Percentiles rank a stretch among this genome's conserved stretches.
phyloP scores from a whole-genome alignment of 92 coral and sea anemone species.

The Siderastrea siderea region DNA sequence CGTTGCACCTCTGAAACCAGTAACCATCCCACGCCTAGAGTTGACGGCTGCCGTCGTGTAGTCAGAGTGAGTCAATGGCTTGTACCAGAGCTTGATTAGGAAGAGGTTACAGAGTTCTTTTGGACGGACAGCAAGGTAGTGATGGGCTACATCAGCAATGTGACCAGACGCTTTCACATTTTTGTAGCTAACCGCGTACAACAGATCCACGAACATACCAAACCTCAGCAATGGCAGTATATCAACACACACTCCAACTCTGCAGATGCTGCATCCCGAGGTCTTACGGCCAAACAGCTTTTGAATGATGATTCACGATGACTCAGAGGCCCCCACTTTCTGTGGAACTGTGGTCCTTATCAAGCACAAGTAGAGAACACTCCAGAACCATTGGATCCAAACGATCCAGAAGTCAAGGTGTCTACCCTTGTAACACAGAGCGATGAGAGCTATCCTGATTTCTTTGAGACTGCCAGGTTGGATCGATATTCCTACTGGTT shows the following conservation, averaged over 20 bases:
- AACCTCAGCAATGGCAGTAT: too few species aligned
- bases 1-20: too few species aligned
- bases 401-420: background rate
- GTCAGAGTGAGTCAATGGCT: too few species aligned
- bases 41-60: too few species aligned
- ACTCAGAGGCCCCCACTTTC: background rate
- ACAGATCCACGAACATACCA: too few species aligned
- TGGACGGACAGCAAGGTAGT: too few species aligned
- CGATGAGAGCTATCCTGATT: background rate
- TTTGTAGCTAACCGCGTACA: too few species aligned
- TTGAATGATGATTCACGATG: background rate
- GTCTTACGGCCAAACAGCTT: constrained; percentile 18
- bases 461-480: constrained; percentile 3
- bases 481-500: constrained; percentile 20
- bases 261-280: constrained; percentile 10
- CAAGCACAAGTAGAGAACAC: background rate
- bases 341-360: background rate
- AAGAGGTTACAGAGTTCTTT: too few species aligned
- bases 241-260: constrained; percentile 9
- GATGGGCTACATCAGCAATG: too few species aligned
- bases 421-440: background rate
- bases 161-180: too few species aligned
- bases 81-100: too few species aligned
- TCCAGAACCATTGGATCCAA: background rate
- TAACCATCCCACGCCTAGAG: too few species aligned